These are phyloP conservation scores for Seira sanloemensis DNA, from an alignment of 2,888 invertebrate genomes.

Conservation along the genomic window DNA sequence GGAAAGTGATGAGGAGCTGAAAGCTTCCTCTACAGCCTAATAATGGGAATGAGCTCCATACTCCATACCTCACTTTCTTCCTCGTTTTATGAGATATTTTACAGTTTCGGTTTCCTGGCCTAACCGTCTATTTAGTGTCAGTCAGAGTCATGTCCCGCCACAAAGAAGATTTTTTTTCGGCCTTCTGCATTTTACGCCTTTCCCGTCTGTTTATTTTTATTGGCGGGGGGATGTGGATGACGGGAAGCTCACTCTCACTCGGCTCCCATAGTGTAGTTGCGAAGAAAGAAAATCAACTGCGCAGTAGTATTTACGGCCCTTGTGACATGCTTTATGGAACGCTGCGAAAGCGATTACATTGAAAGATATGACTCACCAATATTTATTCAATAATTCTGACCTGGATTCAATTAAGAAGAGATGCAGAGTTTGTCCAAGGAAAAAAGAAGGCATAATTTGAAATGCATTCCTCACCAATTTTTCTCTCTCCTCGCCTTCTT, in stretches of 20 bases:
- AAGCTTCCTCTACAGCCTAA: neutral
- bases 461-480: too few relatives aligned
- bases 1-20: neutral
- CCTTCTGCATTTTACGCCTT: neutral
- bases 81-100: conserved; percentile 7
- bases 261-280: neutral
- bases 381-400: too few relatives aligned
- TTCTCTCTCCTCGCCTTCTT: neutral
- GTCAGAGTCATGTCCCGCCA: neutral
- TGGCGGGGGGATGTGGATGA: neutral
- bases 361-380: too few relatives aligned
- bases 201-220: conserved; percentile 2
- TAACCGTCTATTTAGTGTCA: conserved; percentile 9
- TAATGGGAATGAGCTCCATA: neutral
- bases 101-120: conserved; percentile 18
- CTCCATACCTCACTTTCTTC: neutral
- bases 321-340: neutral
- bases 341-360: neutral
- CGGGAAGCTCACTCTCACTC: neutral
- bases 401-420: neutral
- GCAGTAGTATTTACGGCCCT: neutral
- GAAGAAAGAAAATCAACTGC: neutral
- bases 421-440: neutral
- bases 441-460: neutral
- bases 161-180: neutral